Percentiles rank a stretch among this genome's conserved stretches.
phyloP scores from a whole-genome alignment of 2,113 vertebrate genomes.

The Carettochelys insculpta region DNA sequence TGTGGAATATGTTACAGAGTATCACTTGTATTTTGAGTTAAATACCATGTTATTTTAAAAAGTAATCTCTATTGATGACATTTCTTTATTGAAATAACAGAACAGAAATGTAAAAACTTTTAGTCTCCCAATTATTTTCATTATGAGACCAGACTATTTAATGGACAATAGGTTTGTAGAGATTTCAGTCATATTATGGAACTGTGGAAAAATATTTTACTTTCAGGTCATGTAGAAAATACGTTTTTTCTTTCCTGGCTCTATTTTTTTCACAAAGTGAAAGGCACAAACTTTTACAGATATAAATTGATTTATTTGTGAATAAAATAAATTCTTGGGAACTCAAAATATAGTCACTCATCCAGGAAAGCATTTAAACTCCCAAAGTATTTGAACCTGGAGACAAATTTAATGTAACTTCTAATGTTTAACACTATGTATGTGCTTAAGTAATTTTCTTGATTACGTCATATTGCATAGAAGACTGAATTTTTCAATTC shows the following conservation, averaged over 20 bases:
- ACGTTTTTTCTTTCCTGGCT: neutral
- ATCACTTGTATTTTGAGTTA: constrained; percentile 7
- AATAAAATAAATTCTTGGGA: neutral
- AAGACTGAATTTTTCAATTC: neutral
- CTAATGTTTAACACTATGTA: neutral
- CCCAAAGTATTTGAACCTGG: neutral
- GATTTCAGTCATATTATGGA: neutral
- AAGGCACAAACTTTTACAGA: neutral
- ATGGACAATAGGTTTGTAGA: neutral
- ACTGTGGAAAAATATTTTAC: neutral
- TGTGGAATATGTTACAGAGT: neutral
- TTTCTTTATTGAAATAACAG: constrained; percentile 20
- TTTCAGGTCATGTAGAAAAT: neutral
- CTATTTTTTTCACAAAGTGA: neutral
- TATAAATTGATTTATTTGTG: neutral
- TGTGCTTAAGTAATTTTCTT: neutral
- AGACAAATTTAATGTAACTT: neutral
- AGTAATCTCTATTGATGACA: neutral
- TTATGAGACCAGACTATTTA: neutral
- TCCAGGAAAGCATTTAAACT: neutral
- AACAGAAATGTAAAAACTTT: neutral
- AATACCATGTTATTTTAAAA: neutral
- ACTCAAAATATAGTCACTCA: neutral
- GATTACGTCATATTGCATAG: neutral
- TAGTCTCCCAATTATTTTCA: neutral